A percentile compares a stretch with the other conserved stretches of the same genome.
Conservation (phyloP, 1,140 invertebrate species). For the Ectropis grisescens region DNA sequence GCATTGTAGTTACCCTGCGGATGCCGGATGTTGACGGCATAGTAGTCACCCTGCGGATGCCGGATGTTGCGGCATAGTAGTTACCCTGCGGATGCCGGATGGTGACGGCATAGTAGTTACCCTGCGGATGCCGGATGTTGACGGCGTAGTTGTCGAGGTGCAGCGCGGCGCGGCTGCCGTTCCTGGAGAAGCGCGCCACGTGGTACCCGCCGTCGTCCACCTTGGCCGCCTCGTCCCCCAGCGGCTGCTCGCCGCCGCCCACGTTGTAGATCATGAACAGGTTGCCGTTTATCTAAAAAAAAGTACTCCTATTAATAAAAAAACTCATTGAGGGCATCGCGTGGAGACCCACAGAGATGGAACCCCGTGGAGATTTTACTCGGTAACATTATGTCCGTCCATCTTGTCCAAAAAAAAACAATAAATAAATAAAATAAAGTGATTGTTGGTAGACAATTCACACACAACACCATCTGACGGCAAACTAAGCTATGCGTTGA, state of each 20-base stretch:
- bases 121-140: slow-evolving; percentile 83
- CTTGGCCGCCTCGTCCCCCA: slow-evolving; percentile 89
- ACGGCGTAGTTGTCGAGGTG: slow-evolving; percentile 93
- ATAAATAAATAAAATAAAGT: no score
- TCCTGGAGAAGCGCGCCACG: slow-evolving; percentile 89
- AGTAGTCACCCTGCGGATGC: slow-evolving; percentile 86
- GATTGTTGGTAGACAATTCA: no score
- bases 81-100: slow-evolving; percentile 86
- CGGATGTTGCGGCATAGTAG: slow-evolving; percentile 86
- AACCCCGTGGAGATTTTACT: no score
- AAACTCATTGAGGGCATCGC: no score
- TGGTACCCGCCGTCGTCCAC: slow-evolving; percentile 96
- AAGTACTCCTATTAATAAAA: no score
- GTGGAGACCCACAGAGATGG: no score
- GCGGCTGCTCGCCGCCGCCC: slow-evolving; percentile 90
- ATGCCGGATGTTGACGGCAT: no score
- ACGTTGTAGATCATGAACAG: slow-evolving; percentile 95
- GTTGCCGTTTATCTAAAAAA: slow-evolving; percentile 84
- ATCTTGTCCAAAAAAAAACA: no score
- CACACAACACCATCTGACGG: no score
- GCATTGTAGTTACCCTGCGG: no score
- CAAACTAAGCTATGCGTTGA: no score
- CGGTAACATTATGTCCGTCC: no score
- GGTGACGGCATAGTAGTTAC: slow-evolving; percentile 87
- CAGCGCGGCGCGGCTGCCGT: slow-evolving; percentile 90